These are phyloP conservation scores for Chydorus sphaericus DNA, from an alignment of 2,888 invertebrate species.

Conservation along the genomic window DNA sequence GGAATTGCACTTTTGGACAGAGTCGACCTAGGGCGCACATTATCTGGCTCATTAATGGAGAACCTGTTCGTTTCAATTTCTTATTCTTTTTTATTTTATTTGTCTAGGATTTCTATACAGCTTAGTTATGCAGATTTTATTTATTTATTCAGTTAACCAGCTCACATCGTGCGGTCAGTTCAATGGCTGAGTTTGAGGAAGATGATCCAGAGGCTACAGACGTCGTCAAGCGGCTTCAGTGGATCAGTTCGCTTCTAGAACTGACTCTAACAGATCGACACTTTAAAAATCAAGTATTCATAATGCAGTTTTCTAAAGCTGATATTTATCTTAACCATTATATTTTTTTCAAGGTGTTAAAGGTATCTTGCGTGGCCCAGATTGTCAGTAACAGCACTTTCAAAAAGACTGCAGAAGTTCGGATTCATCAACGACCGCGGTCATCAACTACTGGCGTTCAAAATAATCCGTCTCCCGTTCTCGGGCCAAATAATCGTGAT, in stretches of 20 bases:
- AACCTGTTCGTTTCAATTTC: not conserved
- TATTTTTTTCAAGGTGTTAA: not conserved
- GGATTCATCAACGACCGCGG: not conserved
- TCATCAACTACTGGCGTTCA: not conserved
- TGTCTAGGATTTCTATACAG: no score
- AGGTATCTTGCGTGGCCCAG: not conserved
- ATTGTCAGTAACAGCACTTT: not conserved
- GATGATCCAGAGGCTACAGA: not conserved
- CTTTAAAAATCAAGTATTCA: not conserved
- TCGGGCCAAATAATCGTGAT: not conserved
- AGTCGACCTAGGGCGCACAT: constrained; percentile 7
- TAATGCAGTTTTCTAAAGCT: not conserved
- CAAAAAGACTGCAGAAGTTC: not conserved
- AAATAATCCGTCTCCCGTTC: not conserved
- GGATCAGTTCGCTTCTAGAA: not conserved
- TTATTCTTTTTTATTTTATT: no score
- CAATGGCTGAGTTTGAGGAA: not conserved
- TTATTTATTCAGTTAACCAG: no score
- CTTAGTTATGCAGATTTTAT: no score
- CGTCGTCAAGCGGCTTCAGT: not conserved
- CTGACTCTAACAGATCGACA: not conserved
- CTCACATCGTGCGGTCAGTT: not conserved
- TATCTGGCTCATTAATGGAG: constrained; percentile 1
- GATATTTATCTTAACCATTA: not conserved
- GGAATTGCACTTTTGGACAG: constrained; percentile 8